These are phyloP conservation scores for Notarius lentiginosus DNA, from an alignment of 2,113 vertebrate species.

Conservation along the genomic window DNA sequence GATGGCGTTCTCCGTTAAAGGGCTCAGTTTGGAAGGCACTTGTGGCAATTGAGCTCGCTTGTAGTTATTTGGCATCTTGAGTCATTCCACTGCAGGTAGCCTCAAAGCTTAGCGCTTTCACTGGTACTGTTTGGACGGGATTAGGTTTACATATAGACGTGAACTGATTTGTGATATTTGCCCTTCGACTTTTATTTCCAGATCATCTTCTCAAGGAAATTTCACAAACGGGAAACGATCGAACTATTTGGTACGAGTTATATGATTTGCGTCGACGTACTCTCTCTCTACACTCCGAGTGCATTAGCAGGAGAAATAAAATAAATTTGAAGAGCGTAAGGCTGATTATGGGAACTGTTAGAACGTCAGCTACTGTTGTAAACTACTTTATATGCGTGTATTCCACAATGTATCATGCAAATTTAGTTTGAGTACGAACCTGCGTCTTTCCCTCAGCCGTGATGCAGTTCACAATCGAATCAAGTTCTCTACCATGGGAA, in stretches of 20 bases:
- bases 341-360: neutral
- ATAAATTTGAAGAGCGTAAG: no score
- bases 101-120: slow-evolving; percentile 45
- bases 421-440: neutral
- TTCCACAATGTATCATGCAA: neutral
- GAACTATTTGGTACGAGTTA: neutral
- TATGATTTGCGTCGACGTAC: neutral
- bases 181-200: neutral
- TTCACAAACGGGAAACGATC: neutral
- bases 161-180: neutral
- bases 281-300: neutral
- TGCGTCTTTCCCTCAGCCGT: neutral
- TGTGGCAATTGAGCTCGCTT: slow-evolving; percentile 22
- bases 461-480: neutral
- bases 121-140: neutral
- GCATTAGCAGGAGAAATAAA: neutral
- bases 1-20: slow-evolving; percentile 1
- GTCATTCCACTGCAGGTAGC: slow-evolving; percentile 60
- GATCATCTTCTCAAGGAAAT: neutral
- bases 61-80: slow-evolving; percentile 36
- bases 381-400: neutral
- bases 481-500: neutral
- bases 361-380: neutral
- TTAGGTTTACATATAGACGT: neutral
- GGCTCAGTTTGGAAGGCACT: slow-evolving; percentile 11